Percentiles rank a stretch among this genome's conserved stretches.
These are phyloP conservation scores for Penaeus vannamei DNA, from an alignment of 1,140 invertebrate genomes.

Conservation along the genomic window DNA sequence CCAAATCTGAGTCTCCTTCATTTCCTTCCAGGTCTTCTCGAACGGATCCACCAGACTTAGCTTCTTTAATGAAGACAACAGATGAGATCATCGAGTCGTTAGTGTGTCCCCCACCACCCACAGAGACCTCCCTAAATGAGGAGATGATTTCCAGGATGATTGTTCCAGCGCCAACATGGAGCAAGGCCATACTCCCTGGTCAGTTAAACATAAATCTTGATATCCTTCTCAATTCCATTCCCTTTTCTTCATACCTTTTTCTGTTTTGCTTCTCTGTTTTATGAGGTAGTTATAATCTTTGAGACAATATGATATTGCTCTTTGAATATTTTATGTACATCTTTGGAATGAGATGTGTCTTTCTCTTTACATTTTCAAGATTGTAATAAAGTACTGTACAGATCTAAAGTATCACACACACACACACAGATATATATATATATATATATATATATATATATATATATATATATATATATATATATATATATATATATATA, in stretches of 20 bases:
- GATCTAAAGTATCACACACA: too few species aligned
- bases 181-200: slow-evolving; percentile 75
- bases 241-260: slow-evolving; percentile 53
- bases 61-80: slow-evolving; percentile 83
- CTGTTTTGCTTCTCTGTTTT: background rate
- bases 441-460: too few species aligned
- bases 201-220: slow-evolving; percentile 32
- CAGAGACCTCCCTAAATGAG: slow-evolving; percentile 92
- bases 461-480: too few species aligned
- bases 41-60: slow-evolving; percentile 91
- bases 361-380: too few species aligned
- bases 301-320: too few species aligned
- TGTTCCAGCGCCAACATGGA: slow-evolving; percentile 94
- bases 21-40: slow-evolving; percentile 80
- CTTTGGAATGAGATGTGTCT: too few species aligned
- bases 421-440: too few species aligned
- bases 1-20: background rate
- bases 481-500: too few species aligned
- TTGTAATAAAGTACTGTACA: too few species aligned
- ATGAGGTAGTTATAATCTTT: too few species aligned
- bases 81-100: slow-evolving; percentile 96
- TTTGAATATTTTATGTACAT: too few species aligned
- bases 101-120: slow-evolving; percentile 95
- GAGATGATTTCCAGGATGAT: slow-evolving; percentile 96
- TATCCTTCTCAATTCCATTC: background rate